Evolutionary conservation across 1,140 invertebrate species (phyloP).

Genomic region (Eubasilissa regina): DNA sequence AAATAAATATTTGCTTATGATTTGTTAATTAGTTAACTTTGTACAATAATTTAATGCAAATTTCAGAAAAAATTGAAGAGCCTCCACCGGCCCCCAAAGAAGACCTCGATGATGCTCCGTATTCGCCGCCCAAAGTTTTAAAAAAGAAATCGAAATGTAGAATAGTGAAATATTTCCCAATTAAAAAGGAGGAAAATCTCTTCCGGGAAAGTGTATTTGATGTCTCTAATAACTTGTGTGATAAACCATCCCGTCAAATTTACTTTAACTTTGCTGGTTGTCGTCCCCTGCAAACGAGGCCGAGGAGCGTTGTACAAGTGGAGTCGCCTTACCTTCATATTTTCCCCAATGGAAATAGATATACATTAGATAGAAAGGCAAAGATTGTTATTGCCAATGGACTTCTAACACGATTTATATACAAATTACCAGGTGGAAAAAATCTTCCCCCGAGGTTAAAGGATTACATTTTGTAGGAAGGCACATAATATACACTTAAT

Average conservation of each 20-base stretch:
- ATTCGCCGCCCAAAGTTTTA: slow-evolving; percentile 45
- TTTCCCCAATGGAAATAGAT: slow-evolving; percentile 56
- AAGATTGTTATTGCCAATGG: slow-evolving; percentile 53
- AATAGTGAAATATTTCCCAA: slow-evolving; percentile 46
- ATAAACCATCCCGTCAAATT: slow-evolving; percentile 32
- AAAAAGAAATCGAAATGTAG: slow-evolving; percentile 52
- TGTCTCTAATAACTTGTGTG: neutral
- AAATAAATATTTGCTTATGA: neutral
- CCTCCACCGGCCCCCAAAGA: slow-evolving; percentile 13
- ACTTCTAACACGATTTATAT: slow-evolving; percentile 53
- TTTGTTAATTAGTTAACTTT: neutral
- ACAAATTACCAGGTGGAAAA: slow-evolving; percentile 53
- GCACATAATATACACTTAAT: no score
- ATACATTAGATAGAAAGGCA: slow-evolving; percentile 50
- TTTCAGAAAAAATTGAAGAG: slow-evolving; percentile 54
- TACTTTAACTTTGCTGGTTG: slow-evolving; percentile 51
- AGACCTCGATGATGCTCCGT: slow-evolving; percentile 41
- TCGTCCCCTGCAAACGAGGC: slow-evolving; percentile 39
- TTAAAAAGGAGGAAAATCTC: slow-evolving; percentile 44
- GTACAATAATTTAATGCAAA: neutral
- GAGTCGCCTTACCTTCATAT: slow-evolving; percentile 36
- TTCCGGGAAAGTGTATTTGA: slow-evolving; percentile 50
- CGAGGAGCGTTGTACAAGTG: slow-evolving; percentile 25
- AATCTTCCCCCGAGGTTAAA: slow-evolving; percentile 28
- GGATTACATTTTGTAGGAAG: slow-evolving; percentile 33